Percentiles rank a stretch among this genome's conserved stretches.
phyloP scores from a whole-genome alignment of 2,797 vertebrate species.

The Sebastes steindachneri region DNA sequence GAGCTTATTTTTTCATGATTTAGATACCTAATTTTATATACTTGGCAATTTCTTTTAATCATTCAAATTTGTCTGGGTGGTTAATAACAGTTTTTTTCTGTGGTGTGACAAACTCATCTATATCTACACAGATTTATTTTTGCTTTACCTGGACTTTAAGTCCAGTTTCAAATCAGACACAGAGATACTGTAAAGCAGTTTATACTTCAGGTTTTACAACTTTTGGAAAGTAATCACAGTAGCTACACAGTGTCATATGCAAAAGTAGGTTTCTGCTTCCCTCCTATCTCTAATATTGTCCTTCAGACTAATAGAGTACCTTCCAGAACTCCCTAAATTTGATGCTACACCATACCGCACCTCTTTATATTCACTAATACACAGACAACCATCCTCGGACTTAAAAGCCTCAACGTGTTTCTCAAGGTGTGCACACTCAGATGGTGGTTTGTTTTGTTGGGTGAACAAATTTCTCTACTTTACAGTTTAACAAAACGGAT shows the following conservation, averaged over 20 bases:
- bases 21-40: background rate
- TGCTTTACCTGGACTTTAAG: too few species aligned
- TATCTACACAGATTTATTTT: too few species aligned
- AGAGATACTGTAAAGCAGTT: background rate
- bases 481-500: conserved; percentile 30
- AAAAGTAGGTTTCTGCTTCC: background rate
- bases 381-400: background rate
- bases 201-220: background rate
- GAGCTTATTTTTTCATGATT: background rate
- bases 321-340: background rate
- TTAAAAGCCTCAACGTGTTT: background rate
- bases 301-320: accelerated
- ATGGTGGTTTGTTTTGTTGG: background rate
- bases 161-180: background rate
- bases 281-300: background rate
- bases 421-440: background rate
- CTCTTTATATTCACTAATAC: background rate
- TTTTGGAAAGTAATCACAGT: background rate
- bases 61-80: background rate
- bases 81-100: background rate
- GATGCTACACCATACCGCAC: background rate
- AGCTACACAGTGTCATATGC: background rate
- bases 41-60: background rate
- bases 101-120: background rate
- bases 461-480: background rate